phyloP scores from a whole-genome alignment of 2,888 invertebrate species.

The Plutella xylostella region DNA sequence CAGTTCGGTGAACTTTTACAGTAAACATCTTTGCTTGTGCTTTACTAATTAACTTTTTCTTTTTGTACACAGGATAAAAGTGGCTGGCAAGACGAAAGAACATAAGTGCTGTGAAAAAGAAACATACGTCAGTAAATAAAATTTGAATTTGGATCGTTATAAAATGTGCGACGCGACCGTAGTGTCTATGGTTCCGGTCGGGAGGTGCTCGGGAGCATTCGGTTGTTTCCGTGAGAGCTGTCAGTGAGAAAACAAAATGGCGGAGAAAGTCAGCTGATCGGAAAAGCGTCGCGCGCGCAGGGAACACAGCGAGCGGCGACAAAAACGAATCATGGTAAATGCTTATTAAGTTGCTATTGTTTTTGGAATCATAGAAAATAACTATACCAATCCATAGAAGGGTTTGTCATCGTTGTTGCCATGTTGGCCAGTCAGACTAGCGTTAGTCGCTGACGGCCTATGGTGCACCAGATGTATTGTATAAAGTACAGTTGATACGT shows the following conservation, averaged over 20 bases:
- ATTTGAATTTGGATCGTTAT: constrained; percentile 14
- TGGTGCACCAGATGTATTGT: no score
- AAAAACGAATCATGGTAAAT: constrained; percentile 62
- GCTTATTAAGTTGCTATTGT: no score
- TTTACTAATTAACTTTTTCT: no score
- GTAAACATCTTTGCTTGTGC: no score
- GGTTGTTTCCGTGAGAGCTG: constrained; percentile 32
- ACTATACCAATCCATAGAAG: no score
- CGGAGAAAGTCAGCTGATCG: constrained; percentile 66
- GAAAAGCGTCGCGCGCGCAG: constrained; percentile 45
- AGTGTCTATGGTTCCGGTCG: constrained; percentile 17
- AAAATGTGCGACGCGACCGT: constrained; percentile 29
- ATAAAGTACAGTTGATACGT: no score
- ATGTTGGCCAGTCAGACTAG: no score
- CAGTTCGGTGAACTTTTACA: no score
- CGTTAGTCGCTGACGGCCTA: no score
- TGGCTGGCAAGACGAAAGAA: not conserved
- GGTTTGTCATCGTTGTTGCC: no score
- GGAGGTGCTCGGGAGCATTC: constrained; percentile 20
- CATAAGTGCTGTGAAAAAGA: not conserved
- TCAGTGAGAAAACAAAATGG: constrained; percentile 51
- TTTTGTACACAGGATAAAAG: no score
- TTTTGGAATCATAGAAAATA: no score
- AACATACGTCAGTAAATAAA: not conserved
- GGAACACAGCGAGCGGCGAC: constrained; percentile 47